Base-by-base conservation (phyloP, 2,113 vertebrate genomes). In the Hepsetus odoe region DNA sequence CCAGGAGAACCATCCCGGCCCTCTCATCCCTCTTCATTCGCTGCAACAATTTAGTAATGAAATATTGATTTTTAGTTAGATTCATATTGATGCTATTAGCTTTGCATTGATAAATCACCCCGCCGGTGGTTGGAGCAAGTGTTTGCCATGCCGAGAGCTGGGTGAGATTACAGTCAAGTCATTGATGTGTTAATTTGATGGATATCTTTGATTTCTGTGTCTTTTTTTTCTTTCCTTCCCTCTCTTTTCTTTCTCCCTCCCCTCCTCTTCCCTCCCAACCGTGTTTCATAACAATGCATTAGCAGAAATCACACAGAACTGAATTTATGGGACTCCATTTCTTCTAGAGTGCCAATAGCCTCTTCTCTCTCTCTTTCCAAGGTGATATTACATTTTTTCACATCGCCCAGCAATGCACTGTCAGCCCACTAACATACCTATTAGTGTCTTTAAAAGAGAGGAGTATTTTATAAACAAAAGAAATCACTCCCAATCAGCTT, bases 1-100 rank as follows among this genome's bases (percentile, higher is more conserved):
- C 94, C 94, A 90, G 87, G 93, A 95, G 92, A 94, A 94, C 90
- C 93, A 93, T 94, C 92, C 89, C 93, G 94, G 93, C 92, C 91
- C 81, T 86, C 93, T 94, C 95, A 98, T 99, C 96, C 94, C 94
- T 99, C 98, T 97, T 99, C 96, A 98, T 98, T 96, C 94, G 96
- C 95, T 92, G 96, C 96, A 98, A 99, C 97, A 99, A 99, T 99
- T 99, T 98, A 96, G 97, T 99, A 98, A 99, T 98, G 97, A 99
- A 99, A 98, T 98, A 99, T 99, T 97, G 97, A 99, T 99, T 98
- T 99, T 98, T 97, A 97, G 97, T 99, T 99, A 97, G 97, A 99
- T 99, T 98, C 96, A 98, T 98, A 99, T 98, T 98, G 97, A 98
- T 98, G 97, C 96, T 97, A 99, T 99, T 98, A 99, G 96, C 97